Base-by-base conservation (phyloP, 2,113 vertebrate genomes). In the Hemiprocne comata region DNA sequence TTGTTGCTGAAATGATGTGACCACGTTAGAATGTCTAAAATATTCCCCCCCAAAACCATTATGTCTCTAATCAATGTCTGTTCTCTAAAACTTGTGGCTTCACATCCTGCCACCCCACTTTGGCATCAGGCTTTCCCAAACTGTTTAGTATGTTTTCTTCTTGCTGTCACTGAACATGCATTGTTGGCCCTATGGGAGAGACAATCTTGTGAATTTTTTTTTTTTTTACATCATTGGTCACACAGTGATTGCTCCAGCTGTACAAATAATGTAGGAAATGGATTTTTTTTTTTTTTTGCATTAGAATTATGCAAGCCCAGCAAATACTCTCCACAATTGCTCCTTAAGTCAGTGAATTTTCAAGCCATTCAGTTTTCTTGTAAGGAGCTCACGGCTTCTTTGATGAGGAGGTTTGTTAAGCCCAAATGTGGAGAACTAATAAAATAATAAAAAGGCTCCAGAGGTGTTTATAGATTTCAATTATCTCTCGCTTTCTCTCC, bases 381-480 rank as follows among this genome's bases (percentile, higher is more conserved):
- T 97, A 98, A 98, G 98, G 92, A 97, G 97, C 92, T 98, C 96
- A 98, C 96, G 95, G 98, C 93, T 94, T 92, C 98, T 99, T 98
- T 99, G 98, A 99, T 99, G 98, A 96, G 36, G 95, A 90, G 97
- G 98, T 98, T 98, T 97, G 96, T 96, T 98, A 98, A 98, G 98
- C 97, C 97, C 97, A 97, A 97, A 98, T 84, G 96, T 97, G 95
- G 93, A 98, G 97, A 98, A 98, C 97, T 96, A 98, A 98, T 98
- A 98, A 98, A 98, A 97, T 96, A 98, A 98, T 97, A 97, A 97
- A 98, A 98, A 97, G 96, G 79, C 97, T 97, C 98, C 98, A 98
- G 97, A 96, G 97, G 98, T 98, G 98, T 99, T 99, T 98, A 98
- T 98, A 98, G 98, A 97, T 98, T 99, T 98, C 97, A 98, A 98